phyloP scores from a whole-genome alignment of 1,140 invertebrate species.

The Fopius arisanus region DNA sequence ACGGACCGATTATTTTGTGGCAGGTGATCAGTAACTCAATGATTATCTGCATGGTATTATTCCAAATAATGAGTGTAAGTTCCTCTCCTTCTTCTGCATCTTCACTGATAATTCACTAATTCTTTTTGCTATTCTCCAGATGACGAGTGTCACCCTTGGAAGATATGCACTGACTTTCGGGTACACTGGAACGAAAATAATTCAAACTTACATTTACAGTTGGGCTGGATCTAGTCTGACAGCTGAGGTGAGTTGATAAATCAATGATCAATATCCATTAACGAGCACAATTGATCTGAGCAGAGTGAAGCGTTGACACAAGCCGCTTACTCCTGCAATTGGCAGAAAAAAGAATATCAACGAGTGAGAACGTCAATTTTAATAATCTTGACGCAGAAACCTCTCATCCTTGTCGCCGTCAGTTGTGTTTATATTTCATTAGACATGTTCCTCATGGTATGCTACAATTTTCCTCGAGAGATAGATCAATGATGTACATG shows the following conservation, averaged over 20 bases:
- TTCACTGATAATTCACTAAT: too few species aligned
- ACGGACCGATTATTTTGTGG: conserved; percentile 39
- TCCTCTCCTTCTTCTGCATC: too few species aligned
- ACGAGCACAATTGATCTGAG: not conserved
- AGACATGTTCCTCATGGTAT: conserved; percentile 35
- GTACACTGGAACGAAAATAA: conserved; percentile 17
- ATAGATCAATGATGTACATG: not conserved
- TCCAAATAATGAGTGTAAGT: conserved; percentile 19
- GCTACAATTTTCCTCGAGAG: not conserved
- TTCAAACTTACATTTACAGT: conserved; percentile 25
- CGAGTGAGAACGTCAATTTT: conserved; percentile 20
- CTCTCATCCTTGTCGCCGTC: conserved; percentile 36
- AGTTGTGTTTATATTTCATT: conserved; percentile 36
- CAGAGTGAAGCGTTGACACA: conserved; percentile 35
- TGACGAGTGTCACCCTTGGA: too few species aligned
- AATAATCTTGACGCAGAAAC: conserved; percentile 37
- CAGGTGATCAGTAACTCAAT: conserved; percentile 35
- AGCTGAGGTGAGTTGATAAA: conserved; percentile 22
- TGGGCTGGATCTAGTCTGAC: conserved; percentile 18
- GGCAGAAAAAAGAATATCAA: conserved; percentile 22
- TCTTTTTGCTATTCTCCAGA: too few species aligned
- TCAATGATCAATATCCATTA: too few species aligned
- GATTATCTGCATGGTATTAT: conserved; percentile 42
- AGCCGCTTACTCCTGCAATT: conserved; percentile 24
- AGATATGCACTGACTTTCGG: not conserved